Conservation (phyloP, 2,888 invertebrate genomes). For the Aspidapion aeneum region DNA sequence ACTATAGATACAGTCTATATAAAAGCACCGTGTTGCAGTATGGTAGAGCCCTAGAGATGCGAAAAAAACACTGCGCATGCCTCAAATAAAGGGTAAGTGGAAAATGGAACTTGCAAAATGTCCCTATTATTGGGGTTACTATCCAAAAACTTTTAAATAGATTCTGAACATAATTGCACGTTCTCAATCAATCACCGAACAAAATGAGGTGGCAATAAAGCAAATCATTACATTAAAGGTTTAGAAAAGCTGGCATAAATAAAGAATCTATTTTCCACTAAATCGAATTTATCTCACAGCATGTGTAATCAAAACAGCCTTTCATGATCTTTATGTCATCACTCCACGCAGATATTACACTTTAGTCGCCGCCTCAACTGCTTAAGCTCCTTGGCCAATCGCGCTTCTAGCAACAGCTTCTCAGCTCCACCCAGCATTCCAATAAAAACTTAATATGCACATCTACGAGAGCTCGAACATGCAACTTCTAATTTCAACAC, state of each 20-base stretch:
- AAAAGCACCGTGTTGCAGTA: no score
- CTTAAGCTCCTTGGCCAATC: not conserved
- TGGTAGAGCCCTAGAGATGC: no score
- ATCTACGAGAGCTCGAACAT: no score
- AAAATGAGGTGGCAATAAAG: not conserved
- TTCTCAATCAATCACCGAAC: no score
- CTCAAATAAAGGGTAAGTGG: no score
- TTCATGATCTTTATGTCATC: slow-evolving; percentile 9
- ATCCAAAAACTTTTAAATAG: no score
- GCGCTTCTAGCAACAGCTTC: not conserved
- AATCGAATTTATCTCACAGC: not conserved
- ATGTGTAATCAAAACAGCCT: not conserved
- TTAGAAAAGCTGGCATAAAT: not conserved
- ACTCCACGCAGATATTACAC: slow-evolving; percentile 21
- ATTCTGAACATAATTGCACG: no score
- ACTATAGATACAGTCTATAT: no score
- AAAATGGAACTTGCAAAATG: no score
- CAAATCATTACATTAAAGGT: not conserved
- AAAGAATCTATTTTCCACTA: not conserved
- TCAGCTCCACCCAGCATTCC: not conserved
- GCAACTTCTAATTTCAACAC: no score
- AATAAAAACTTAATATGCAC: not conserved
- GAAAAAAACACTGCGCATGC: no score
- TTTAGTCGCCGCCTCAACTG: slow-evolving; percentile 31
- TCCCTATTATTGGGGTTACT: no score